phyloP scores from a whole-genome alignment of 2,113 vertebrate species.

The Danionella cerebrum region DNA sequence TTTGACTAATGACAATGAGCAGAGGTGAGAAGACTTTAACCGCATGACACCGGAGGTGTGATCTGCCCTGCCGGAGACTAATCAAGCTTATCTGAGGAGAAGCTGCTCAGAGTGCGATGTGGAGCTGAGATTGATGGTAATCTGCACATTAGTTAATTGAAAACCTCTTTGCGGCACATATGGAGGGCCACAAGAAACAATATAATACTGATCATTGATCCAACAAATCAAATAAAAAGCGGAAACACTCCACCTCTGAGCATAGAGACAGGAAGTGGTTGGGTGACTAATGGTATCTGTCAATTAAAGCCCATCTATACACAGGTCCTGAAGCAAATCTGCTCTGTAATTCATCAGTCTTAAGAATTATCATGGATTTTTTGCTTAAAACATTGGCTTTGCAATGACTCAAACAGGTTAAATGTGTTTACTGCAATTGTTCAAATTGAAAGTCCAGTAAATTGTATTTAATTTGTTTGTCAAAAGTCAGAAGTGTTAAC shows the following conservation, averaged over 20 bases:
- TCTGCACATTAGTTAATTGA: constrained; percentile 76
- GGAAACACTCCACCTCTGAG: constrained; percentile 50
- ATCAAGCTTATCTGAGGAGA: constrained; percentile 48
- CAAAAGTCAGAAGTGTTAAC: no score
- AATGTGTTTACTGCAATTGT: constrained; percentile 15
- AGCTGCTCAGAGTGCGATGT: constrained; percentile 32
- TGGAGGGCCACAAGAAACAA: constrained; percentile 48
- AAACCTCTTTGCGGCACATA: constrained; percentile 65
- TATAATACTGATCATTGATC: constrained; percentile 64
- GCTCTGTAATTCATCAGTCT: background rate
- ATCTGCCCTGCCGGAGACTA: constrained; percentile 31
- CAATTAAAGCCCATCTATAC: constrained; percentile 42
- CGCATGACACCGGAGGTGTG: constrained; percentile 22
- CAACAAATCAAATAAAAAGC: constrained; percentile 61
- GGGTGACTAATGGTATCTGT: constrained; percentile 45
- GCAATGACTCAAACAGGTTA: background rate
- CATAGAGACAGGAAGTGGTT: constrained; percentile 49
- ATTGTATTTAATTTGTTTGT: no score
- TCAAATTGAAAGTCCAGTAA: background rate
- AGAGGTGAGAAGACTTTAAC: constrained; percentile 23
- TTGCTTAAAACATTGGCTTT: background rate
- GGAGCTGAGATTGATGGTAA: constrained; percentile 64
- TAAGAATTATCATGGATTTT: background rate
- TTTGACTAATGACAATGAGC: background rate
- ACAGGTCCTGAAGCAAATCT: constrained; percentile 16